Evolutionary conservation across 2,888 invertebrate species (phyloP), one percentile per base, ranked within the genome.

Genomic region (Lochmaea crataegi): DNA sequence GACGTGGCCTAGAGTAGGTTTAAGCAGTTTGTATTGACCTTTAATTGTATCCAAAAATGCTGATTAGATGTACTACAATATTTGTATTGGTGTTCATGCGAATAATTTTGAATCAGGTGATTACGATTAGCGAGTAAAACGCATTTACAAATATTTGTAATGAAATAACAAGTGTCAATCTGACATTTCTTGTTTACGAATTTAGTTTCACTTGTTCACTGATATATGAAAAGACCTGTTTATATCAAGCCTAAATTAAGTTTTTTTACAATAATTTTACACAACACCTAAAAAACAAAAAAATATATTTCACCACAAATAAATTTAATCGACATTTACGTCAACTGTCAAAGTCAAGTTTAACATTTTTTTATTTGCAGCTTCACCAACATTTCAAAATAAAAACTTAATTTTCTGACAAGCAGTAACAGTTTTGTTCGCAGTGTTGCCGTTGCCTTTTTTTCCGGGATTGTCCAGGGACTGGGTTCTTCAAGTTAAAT

Each of bases 1-100:
- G 77, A 77, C 77, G 77, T 77, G 76, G 74, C 69, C 68, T 56
- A 42, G 41, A 22, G n/a, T 42, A 11, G 2, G n/a, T 60, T 18
- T 61, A 65, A 65, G 32, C 60, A 63, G n/a, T 63, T 63, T 69
- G 16, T 26, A 63, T 56, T 38, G 51, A 68, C 63, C 63, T 69
- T 68, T 56, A 63, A 16, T 69, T 63, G 22, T 53, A 63, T 42
- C 61, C 18, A 42, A 60, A 60, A 14, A 32, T 32, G 38, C 22
- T 60, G 32, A 16, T 63, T 41, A 16, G 14, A 63, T 38, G 42
- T 63, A 41, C 26, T 41, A 12, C 61, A 63, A 63, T 63, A 63
- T n/a, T 41, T 16, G 22, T 32, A 51, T 51, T 61, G 41, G 41
- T 61, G 16, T 41, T 41, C 61, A 63, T 63, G 16, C 26, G 42